Evolutionary conservation across 2,888 invertebrate species (phyloP).

Genomic region (Zygogramma bicolorata): DNA sequence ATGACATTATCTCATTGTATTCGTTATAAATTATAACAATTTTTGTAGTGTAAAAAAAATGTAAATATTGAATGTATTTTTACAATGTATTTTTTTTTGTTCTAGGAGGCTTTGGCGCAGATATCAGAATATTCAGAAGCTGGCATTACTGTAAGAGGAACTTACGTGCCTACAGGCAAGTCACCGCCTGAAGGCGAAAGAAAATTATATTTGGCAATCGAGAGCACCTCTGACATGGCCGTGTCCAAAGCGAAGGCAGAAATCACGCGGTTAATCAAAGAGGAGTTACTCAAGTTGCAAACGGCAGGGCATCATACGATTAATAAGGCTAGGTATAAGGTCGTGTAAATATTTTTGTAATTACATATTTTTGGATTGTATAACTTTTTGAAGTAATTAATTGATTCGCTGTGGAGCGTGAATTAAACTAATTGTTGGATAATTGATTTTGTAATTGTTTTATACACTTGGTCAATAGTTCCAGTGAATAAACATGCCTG

Average conservation of each 20-base stretch:
- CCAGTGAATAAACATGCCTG: too few species aligned
- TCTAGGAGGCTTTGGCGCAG: conserved; percentile 94
- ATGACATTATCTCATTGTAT: too few species aligned
- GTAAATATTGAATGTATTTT: too few species aligned
- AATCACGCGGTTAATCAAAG: conserved; percentile 97
- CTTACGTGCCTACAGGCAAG: conserved; percentile 92
- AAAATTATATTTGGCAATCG: conserved; percentile 97
- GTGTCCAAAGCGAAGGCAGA: conserved; percentile 97
- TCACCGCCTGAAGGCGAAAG: conserved; percentile 92
- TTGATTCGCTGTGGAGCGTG: too few species aligned
- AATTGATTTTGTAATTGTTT: too few species aligned
- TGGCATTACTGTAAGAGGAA: conserved; percentile 98
- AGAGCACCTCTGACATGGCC: conserved; percentile 96
- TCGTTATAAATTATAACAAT: too few species aligned
- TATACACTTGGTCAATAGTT: too few species aligned
- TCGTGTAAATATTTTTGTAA: conserved; percentile 71
- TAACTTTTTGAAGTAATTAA: neutral
- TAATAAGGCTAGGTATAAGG: conserved; percentile 95
- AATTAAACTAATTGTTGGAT: too few species aligned
- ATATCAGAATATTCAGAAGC: conserved; percentile 99
- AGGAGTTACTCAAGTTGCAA: conserved; percentile 93
- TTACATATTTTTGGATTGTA: neutral
- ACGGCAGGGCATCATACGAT: conserved; percentile 88
- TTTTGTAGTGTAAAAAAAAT: too few species aligned
- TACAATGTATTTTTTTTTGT: conserved; percentile 29